phyloP scores from a whole-genome alignment of 2,113 vertebrate genomes.

The Xenopus borealis region DNA sequence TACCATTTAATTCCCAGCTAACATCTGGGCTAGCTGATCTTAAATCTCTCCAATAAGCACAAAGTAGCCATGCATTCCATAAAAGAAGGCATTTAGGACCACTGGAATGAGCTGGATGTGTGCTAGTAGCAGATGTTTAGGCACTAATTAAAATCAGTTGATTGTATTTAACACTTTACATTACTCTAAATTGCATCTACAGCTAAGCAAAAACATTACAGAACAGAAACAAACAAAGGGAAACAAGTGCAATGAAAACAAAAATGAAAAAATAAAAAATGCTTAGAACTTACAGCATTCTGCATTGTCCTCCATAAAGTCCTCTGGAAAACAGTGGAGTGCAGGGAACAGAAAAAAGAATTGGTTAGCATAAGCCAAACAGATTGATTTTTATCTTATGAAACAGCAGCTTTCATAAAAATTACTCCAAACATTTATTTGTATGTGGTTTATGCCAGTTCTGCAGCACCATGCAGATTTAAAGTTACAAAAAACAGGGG shows the following conservation, averaged over 20 bases:
- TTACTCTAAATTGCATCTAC: constrained; percentile 2
- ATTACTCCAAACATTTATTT: background rate
- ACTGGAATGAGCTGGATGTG: constrained; percentile 20
- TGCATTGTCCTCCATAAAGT: constrained; percentile 96
- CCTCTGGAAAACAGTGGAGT: constrained; percentile 87
- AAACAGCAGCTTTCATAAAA: constrained; percentile 40
- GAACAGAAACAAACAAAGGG: background rate
- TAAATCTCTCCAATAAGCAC: constrained; percentile 33
- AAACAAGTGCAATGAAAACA: constrained; percentile 63
- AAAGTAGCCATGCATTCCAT: constrained; percentile 38
- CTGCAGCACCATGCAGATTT: too few relatives aligned
- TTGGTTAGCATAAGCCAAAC: constrained; percentile 24
- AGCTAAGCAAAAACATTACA: background rate
- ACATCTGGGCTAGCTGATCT: constrained; percentile 35
- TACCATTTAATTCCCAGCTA: constrained; percentile 35
- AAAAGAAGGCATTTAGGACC: constrained; percentile 35
- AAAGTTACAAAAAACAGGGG: too few relatives aligned
- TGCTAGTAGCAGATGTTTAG: constrained; percentile 41
- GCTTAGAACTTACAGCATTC: constrained; percentile 87
- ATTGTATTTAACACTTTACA: constrained; percentile 24
- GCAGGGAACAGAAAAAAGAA: constrained; percentile 61
- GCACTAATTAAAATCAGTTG: constrained; percentile 39
- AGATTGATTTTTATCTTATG: constrained; percentile 37
- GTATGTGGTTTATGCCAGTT: too few relatives aligned
- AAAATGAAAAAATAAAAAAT: constrained; percentile 69